Conservation (phyloP, 1,140 invertebrate species). For the Ips typographus region DNA sequence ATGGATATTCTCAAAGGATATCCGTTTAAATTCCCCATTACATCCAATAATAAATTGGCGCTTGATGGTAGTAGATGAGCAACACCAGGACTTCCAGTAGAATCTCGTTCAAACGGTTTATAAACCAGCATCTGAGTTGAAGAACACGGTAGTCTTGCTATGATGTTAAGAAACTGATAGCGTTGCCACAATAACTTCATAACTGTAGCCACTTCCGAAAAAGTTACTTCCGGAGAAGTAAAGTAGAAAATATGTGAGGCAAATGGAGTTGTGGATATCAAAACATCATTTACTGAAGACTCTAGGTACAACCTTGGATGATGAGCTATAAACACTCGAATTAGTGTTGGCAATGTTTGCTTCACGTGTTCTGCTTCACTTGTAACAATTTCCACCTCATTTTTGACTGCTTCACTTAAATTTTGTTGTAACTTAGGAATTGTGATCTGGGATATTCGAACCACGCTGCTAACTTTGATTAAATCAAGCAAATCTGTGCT, state of each 20-base stretch:
- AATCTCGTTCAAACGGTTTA: conserved; percentile 18
- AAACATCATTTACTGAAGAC: not conserved
- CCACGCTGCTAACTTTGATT: too few relatives aligned
- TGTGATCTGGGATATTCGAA: too few relatives aligned
- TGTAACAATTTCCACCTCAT: too few relatives aligned
- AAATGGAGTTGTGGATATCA: not conserved
- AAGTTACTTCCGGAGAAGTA: not conserved
- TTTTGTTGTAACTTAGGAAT: too few relatives aligned
- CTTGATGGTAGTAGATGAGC: not conserved
- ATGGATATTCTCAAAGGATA: conserved; percentile 26
- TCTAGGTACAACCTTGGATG: conserved; percentile 2
- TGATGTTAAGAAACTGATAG: conserved; percentile 17
- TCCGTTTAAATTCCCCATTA: conserved; percentile 13
- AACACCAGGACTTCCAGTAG: conserved; percentile 1
- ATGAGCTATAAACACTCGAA: too few relatives aligned
- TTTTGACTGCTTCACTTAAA: too few relatives aligned
- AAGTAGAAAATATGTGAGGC: conserved; percentile 6
- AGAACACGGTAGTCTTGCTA: conserved; percentile 12
- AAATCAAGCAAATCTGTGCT: too few relatives aligned
- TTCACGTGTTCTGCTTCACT: too few relatives aligned
- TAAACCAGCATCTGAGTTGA: conserved; percentile 12
- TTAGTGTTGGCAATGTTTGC: too few relatives aligned
- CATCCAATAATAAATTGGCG: conserved; percentile 5
- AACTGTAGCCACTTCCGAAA: not conserved
- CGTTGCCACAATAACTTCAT: conserved; percentile 6